These are phyloP conservation scores for Zhuqinia jingwanae DNA, from an alignment of 2,888 invertebrate species.

Conservation along the genomic window DNA sequence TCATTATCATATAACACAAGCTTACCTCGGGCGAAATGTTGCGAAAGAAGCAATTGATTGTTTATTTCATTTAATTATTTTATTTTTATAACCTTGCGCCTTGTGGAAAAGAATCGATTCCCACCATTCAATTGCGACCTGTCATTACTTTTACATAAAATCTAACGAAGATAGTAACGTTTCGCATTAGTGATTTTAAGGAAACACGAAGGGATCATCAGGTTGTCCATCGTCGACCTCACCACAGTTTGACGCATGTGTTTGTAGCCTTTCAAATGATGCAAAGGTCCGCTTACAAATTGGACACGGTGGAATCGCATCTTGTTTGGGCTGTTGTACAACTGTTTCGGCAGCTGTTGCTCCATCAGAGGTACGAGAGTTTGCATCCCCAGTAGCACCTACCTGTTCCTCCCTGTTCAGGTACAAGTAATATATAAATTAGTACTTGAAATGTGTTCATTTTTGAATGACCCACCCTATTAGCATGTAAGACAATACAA, in stretches of 20 bases:
- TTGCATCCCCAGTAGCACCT: constrained; percentile 17
- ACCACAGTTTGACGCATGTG: constrained; percentile 67
- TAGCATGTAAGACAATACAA: neutral
- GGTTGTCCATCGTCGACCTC: constrained; percentile 20
- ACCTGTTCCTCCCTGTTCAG: constrained; percentile 54
- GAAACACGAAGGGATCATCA: constrained; percentile 70
- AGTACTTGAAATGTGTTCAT: neutral
- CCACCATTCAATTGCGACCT: neutral
- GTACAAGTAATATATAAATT: neutral
- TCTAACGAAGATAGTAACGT: neutral
- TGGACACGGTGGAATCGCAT: constrained; percentile 60
- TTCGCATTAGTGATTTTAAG: constrained; percentile 3
- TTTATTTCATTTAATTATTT: too few species aligned
- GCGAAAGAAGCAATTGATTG: too few species aligned
- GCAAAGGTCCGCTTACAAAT: constrained; percentile 57
- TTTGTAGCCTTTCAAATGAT: constrained; percentile 57
- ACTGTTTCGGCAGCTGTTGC: neutral
- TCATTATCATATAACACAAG: too few species aligned
- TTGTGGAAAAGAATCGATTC: neutral
- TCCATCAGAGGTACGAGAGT: neutral
- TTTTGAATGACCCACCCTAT: too few species aligned
- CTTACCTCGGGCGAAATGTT: too few species aligned
- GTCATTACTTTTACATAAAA: neutral
- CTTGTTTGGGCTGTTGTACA: constrained; percentile 47
- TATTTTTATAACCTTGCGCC: too few species aligned